phyloP scores from a whole-genome alignment of 1,140 invertebrate genomes.

The Eumaeus atala region DNA sequence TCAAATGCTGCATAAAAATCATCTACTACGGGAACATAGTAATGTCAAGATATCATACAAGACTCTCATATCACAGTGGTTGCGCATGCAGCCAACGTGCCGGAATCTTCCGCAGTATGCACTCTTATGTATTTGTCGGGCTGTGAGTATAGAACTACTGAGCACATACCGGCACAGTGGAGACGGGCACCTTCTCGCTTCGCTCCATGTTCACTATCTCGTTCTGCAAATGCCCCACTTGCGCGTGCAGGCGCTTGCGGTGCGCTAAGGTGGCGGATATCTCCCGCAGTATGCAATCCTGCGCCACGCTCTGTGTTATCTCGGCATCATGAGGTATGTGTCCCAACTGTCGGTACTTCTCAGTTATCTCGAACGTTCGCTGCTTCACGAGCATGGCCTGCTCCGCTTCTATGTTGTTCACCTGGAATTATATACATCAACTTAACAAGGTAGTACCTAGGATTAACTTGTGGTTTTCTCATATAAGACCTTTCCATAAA shows the following conservation, averaged over 20 bases:
- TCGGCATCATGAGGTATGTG: conserved; percentile 71
- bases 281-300: conserved; percentile 88
- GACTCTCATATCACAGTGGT: too few species aligned
- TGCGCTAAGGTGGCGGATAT: conserved; percentile 87
- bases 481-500: too few species aligned
- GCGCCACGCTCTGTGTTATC: conserved; percentile 79
- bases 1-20: too few species aligned
- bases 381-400: conserved; percentile 80
- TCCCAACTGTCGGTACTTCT: conserved; percentile 77
- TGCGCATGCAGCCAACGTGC: too few species aligned
- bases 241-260: conserved; percentile 85
- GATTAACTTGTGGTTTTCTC: too few species aligned
- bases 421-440: conserved; percentile 32
- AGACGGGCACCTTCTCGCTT: conserved; percentile 78
- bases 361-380: conserved; percentile 80
- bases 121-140: too few species aligned
- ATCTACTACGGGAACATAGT: too few species aligned
- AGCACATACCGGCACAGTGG: conserved; percentile 49
- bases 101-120: too few species aligned
- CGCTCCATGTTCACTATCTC: conserved; percentile 85
- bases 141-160: too few species aligned
- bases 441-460: conserved; percentile 22
- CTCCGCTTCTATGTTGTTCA: conserved; percentile 79
- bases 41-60: too few species aligned
- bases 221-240: conserved; percentile 83